Evolutionary conservation across 2,888 invertebrate species (phyloP), one percentile per base, ranked within the genome.

Genomic region (Clusia tigrina): DNA sequence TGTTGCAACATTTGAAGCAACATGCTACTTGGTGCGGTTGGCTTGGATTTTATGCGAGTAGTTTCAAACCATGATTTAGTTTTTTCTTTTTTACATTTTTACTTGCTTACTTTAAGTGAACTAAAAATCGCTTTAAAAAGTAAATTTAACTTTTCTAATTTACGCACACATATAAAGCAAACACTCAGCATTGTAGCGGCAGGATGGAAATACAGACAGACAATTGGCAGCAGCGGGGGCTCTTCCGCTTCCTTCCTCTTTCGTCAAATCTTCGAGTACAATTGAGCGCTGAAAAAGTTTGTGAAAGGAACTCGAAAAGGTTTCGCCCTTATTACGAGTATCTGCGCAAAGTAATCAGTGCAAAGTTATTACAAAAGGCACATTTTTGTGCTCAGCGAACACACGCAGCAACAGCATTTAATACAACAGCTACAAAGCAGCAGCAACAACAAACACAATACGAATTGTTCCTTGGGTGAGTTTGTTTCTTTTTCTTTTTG

Each of bases 311-410:
- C 42, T 42, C 42, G 6, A 5, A 42, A 42, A 15, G 42, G 42
- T 42, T 42, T 42, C 42, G n/a, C n/a, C 42, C 42, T 42, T 42
- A 10, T 42, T 42, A n/a, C n/a, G n/a, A n/a, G n/a, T n/a, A 42
- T 42, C 42, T 42, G 42, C 42, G 42, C 42, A 3, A 10, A 3
- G 42, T 32, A 10, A n/a, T 42, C 42, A n/a, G n/a, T 6, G n/a
- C 42, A 42, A 42, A 42, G 42, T 42, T 42, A 42, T 42, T n/a
- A n/a, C 42, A n/a, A 42, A 42, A 42, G 42, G 42, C 42, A 42
- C n/a, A n/a, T n/a, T n/a, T 42, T 42, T 15, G 9, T 15, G 6
- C n/a, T 6, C 3, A n/a, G 3, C 42, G n/a, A n/a, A 3, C 42
- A 42, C 12, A 3, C 9, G n/a, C 42, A 42, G 42, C n/a, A 5